Percentiles rank a stretch among this genome's conserved stretches.
Conservation (phyloP, 2,113 vertebrate genomes). For the rabbit (Oryctolagus cuniculus) region DNA sequence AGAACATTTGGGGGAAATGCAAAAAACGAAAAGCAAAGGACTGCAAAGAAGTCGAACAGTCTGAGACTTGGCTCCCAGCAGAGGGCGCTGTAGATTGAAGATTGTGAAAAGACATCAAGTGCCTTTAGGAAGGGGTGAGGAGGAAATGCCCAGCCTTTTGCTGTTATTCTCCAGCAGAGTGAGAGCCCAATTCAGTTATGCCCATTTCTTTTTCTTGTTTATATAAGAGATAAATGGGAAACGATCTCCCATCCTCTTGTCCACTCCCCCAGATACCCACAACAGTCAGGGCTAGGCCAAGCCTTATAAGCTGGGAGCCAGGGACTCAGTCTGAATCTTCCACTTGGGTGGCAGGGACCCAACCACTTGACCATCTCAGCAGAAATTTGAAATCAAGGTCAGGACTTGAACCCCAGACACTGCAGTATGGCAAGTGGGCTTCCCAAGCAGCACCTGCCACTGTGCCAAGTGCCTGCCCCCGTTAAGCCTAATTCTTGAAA, state of each 20-base stretch:
- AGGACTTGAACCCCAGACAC: no score
- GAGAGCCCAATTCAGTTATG: background rate
- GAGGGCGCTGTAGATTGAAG: constrained; percentile 85
- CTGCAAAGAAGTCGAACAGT: background rate
- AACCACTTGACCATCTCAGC: no score
- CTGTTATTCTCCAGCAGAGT: background rate
- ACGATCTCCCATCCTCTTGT: no score
- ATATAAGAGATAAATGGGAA: no score
- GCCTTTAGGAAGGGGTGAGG: background rate
- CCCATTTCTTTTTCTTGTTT: background rate
- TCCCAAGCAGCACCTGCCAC: no score
- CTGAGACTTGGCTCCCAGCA: constrained; percentile 79
- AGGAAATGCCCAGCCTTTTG: background rate
- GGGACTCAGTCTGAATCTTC: no score
- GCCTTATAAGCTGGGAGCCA: no score
- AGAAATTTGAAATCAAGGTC: no score
- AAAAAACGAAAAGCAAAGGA: background rate
- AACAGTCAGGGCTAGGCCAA: no score
- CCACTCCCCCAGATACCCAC: no score
- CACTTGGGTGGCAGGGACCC: no score
- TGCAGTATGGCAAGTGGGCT: no score
- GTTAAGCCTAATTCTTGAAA: background rate
- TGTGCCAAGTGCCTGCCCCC: background rate
- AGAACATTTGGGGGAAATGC: background rate
- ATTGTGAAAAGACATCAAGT: constrained; percentile 44